Evolutionary conservation across 2,797 vertebrate species (phyloP).

Genomic region (Sebastes matsubarae): DNA sequence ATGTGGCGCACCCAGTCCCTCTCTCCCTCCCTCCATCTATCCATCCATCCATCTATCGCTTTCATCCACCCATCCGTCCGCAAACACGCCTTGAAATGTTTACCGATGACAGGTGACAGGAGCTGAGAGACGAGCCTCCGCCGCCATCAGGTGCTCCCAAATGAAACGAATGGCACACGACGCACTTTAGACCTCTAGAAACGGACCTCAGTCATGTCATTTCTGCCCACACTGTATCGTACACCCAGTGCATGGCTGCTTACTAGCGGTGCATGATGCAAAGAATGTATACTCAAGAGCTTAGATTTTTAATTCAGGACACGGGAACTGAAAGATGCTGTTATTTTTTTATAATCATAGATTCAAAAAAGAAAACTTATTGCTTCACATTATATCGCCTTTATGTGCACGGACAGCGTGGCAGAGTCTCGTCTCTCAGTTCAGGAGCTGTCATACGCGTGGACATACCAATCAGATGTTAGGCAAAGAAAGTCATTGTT

Average conservation of each 20-base stretch:
- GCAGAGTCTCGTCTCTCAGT: slow-evolving; percentile 64
- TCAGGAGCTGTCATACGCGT: neutral
- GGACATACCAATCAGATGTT: neutral
- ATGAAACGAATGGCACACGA: slow-evolving; percentile 64
- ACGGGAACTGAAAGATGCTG: slow-evolving; percentile 16
- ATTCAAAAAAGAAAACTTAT: neutral
- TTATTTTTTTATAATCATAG: slow-evolving; percentile 68
- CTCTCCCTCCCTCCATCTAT: slow-evolving; percentile 2
- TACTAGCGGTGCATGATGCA: slow-evolving; percentile 42
- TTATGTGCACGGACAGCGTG: slow-evolving; percentile 15
- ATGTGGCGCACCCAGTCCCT: slow-evolving; percentile 4
- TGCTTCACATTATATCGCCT: slow-evolving; percentile 42
- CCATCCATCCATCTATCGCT: neutral
- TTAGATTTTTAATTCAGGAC: slow-evolving; percentile 46
- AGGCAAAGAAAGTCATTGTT: neutral
- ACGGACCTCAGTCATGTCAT: slow-evolving; percentile 55
- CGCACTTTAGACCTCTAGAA: slow-evolving; percentile 74
- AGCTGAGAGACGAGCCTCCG: slow-evolving; percentile 65
- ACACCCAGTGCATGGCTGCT: slow-evolving; percentile 29
- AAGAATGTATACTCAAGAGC: slow-evolving; percentile 65
- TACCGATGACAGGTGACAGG: neutral
- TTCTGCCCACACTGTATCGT: neutral
- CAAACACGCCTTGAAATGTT: slow-evolving; percentile 7
- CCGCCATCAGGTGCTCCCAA: slow-evolving; percentile 3
- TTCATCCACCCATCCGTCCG: neutral